These are phyloP conservation scores for Pogonocherus hispidulus DNA, from an alignment of 2,888 invertebrate species.

Conservation along the genomic window DNA sequence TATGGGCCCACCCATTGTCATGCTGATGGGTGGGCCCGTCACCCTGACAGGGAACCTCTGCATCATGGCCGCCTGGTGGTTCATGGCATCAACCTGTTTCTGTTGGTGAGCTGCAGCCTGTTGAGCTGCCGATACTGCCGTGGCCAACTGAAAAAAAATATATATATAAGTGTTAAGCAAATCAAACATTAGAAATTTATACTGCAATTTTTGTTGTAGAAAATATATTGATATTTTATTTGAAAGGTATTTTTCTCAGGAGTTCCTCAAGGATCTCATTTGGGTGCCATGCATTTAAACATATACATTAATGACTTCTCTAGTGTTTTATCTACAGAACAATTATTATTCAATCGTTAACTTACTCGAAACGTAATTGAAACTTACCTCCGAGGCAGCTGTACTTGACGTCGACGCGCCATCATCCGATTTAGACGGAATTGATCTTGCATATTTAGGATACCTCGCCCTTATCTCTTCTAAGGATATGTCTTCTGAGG, in stretches of 20 bases:
- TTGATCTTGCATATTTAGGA: conserved; percentile 73
- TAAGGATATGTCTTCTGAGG: conserved; percentile 91
- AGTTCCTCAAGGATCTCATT: too few species aligned
- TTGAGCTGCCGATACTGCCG: conserved; percentile 70
- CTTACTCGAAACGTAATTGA: not conserved
- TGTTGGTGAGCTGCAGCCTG: conserved; percentile 69
- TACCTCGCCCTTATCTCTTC: conserved; percentile 85
- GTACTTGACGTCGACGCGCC: conserved; percentile 59
- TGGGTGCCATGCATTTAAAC: too few species aligned
- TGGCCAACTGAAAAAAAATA: conserved; percentile 65
- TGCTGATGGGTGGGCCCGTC: conserved; percentile 66
- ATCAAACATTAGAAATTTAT: too few species aligned
- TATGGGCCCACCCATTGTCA: conserved; percentile 71
- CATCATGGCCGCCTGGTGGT: conserved; percentile 65
- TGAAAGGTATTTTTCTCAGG: too few species aligned
- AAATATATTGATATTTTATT: too few species aligned
- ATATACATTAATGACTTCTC: too few species aligned
- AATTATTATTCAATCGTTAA: too few species aligned
- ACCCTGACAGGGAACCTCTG: conserved; percentile 70
- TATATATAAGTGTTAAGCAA: too few species aligned
- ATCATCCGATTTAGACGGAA: conserved; percentile 61
- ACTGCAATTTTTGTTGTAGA: too few species aligned
- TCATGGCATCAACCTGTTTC: conserved; percentile 66
- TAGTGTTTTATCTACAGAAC: too few species aligned
- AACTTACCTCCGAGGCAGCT: conserved; percentile 64